A percentile compares a stretch with the other conserved stretches of the same genome.
Conservation (phyloP, 2,888 invertebrate genomes). For the Eupithecia subfuscata region DNA sequence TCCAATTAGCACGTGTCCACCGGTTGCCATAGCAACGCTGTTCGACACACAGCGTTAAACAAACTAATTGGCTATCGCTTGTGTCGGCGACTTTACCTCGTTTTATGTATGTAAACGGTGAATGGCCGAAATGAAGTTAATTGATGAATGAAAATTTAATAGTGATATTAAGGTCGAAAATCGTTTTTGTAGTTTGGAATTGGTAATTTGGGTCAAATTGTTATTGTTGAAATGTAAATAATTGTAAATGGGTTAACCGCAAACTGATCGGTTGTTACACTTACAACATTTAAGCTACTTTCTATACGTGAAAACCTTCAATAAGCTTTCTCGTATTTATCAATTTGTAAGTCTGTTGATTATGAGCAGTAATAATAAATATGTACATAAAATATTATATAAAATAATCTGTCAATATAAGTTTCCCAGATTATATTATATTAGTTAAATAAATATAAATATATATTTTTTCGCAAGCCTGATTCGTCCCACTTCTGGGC, state of each 20-base stretch:
- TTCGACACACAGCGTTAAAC: conserved; percentile 68
- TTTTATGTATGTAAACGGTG: conserved; percentile 53
- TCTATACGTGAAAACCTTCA: too few relatives aligned
- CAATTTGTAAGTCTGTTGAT: too few relatives aligned
- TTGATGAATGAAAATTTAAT: conserved; percentile 56
- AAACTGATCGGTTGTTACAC: not conserved
- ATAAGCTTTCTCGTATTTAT: too few relatives aligned
- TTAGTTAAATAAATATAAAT: too few relatives aligned
- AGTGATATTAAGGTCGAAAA: conserved; percentile 41
- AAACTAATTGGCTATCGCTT: conserved; percentile 73
- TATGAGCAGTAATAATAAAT: too few relatives aligned
- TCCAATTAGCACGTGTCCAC: conserved; percentile 72
- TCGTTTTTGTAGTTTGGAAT: conserved; percentile 35
- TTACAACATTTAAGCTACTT: not conserved
- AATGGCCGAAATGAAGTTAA: conserved; percentile 49
- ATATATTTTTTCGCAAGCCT: too few relatives aligned
- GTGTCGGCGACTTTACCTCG: conserved; percentile 59
- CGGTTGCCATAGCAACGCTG: conserved; percentile 66
- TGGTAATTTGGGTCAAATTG: conserved; percentile 11
- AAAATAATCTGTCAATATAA: too few relatives aligned
- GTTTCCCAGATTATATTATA: too few relatives aligned
- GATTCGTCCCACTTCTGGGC: too few relatives aligned
- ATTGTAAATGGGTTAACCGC: not conserved
- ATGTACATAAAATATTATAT: too few relatives aligned
- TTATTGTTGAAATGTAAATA: not conserved